Percentiles rank a stretch among this genome's conserved stretches.
Evolutionary conservation across 2,888 invertebrate species (phyloP).

Genomic region (Mantis religiosa): DNA sequence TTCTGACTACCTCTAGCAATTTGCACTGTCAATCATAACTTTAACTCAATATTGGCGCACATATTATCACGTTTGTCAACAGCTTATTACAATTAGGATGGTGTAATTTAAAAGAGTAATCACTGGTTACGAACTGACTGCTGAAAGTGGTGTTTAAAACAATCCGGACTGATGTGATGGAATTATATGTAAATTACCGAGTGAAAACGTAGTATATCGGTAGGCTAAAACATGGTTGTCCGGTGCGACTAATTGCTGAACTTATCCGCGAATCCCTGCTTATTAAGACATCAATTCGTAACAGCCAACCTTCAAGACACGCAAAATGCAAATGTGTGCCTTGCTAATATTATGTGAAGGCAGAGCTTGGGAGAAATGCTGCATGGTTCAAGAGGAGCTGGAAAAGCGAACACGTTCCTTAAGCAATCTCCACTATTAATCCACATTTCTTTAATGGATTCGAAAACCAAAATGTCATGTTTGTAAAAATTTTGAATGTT

Average conservation of each 20-base stretch:
- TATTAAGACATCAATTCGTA: background rate
- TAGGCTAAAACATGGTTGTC: background rate
- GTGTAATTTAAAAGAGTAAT: background rate
- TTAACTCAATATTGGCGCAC: background rate
- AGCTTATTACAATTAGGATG: background rate
- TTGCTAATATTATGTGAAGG: background rate
- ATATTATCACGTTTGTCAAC: background rate
- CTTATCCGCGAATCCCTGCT: background rate
- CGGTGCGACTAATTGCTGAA: background rate
- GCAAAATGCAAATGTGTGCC: background rate
- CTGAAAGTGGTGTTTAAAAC: background rate
- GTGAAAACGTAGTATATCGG: background rate
- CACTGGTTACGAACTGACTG: background rate
- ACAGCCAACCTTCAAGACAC: background rate
- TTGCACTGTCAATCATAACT: background rate
- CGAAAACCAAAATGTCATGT: too few relatives aligned
- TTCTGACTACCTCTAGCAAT: background rate
- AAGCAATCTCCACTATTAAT: too few relatives aligned
- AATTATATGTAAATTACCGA: background rate
- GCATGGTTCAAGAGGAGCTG: too few relatives aligned
- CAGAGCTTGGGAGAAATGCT: too few relatives aligned
- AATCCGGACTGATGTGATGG: background rate
- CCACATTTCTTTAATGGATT: too few relatives aligned
- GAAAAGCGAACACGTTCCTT: too few relatives aligned
- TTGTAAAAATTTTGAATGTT: too few relatives aligned